A percentile compares a stretch with the other conserved stretches of the same genome.
Conservation (phyloP, 2,888 invertebrate genomes). For the Rhingia rostrata region DNA sequence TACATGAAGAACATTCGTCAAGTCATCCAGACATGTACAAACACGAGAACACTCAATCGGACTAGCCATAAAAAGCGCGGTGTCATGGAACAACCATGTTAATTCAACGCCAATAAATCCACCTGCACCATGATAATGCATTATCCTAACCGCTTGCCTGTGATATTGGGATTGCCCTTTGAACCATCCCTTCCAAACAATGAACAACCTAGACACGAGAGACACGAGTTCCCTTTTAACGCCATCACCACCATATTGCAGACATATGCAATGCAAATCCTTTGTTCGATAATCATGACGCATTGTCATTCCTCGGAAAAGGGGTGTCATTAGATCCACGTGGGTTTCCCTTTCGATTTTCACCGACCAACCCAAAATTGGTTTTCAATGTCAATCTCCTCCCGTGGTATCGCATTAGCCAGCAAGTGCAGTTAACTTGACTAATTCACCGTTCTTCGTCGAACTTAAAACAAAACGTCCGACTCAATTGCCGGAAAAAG, state of each 20-base stretch:
- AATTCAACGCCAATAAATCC: constrained; percentile 15
- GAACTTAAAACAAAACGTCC: constrained; percentile 14
- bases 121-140: constrained; percentile 44
- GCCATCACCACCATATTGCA: constrained; percentile 32
- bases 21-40: too few species aligned
- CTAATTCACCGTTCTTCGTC: background rate
- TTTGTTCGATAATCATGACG: constrained; percentile 55
- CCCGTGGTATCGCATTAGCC: constrained; percentile 26
- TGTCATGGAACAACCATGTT: too few species aligned
- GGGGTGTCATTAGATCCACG: constrained; percentile 22
- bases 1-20: too few species aligned
- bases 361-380: background rate
- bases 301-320: constrained; percentile 12
- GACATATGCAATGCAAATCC: constrained; percentile 55
- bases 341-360: constrained; percentile 14
- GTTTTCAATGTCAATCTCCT: constrained; percentile 12
- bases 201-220: constrained; percentile 23
- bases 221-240: constrained; percentile 53
- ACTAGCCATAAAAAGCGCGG: too few species aligned
- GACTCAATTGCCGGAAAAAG: constrained; percentile 37
- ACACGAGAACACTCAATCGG: too few species aligned
- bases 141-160: constrained; percentile 1
- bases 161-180: constrained; percentile 12
- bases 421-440: constrained; percentile 19
- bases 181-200: constrained; percentile 18